Evolutionary conservation across 2,113 vertebrate species (phyloP).

Genomic region (Grantiella picta): DNA sequence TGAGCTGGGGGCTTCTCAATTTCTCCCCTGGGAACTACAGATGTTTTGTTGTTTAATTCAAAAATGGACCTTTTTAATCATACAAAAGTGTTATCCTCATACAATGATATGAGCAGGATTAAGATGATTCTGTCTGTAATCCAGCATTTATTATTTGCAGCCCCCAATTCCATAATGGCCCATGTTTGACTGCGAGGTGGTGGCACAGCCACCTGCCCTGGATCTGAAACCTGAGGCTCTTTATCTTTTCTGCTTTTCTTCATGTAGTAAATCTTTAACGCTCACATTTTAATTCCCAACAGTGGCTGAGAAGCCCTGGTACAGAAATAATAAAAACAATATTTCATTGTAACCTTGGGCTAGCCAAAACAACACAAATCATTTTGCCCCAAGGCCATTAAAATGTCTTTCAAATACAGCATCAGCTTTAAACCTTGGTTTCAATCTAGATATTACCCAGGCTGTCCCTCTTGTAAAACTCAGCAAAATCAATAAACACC

Average conservation of each 20-base stretch:
- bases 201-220: not conserved
- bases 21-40: not conserved
- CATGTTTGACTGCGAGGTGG: not conserved
- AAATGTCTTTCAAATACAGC: conserved; percentile 25
- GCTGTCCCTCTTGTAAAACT: not conserved
- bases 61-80: conserved; percentile 54
- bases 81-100: conserved; percentile 23
- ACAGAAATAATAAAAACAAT: conserved; percentile 19
- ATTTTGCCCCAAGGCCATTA: conserved; percentile 26
- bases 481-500: conserved; percentile 29
- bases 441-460: not conserved
- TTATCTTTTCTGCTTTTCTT: conserved; percentile 20
- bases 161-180: conserved; percentile 25
- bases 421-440: conserved; percentile 14
- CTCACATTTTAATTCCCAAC: conserved; percentile 29
- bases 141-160: conserved; percentile 39
- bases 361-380: conserved; percentile 44
- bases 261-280: not conserved
- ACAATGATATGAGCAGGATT: conserved; percentile 27
- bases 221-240: not conserved
- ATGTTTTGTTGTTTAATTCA: conserved; percentile 44
- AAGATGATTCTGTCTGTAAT: conserved; percentile 51
- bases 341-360: conserved; percentile 50
- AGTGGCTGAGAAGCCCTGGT: not conserved
- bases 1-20: not conserved